A percentile compares a stretch with the other conserved stretches of the same genome.
Conservation (phyloP, 2,797 vertebrate genomes). For the Chelonia mydas region DNA sequence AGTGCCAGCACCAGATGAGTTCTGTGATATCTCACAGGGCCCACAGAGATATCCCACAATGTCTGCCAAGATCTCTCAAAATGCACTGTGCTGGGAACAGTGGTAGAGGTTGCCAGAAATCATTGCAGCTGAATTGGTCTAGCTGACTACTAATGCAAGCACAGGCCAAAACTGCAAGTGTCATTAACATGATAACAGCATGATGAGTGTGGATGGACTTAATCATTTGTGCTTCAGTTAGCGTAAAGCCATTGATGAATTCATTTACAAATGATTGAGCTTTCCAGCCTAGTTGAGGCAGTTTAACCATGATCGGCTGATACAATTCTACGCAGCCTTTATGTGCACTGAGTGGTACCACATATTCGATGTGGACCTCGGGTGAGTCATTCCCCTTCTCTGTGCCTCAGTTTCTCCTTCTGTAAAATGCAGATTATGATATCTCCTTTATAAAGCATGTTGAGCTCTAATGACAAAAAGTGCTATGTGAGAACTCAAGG, state of each 20-base stretch:
- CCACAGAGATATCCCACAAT: background rate
- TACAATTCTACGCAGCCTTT: background rate
- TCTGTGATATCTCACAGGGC: background rate
- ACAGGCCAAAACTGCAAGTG: fast-evolving
- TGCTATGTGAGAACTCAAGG: background rate
- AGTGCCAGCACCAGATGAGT: background rate
- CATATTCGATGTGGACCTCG: background rate
- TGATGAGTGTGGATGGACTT: fast-evolving
- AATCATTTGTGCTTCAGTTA: background rate
- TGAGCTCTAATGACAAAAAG: background rate
- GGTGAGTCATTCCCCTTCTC: background rate
- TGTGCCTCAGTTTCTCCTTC: background rate
- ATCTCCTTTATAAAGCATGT: background rate
- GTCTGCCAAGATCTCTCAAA: background rate
- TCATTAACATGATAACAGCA: background rate
- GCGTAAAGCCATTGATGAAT: fast-evolving
- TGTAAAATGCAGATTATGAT: background rate
- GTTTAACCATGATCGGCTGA: fast-evolving
- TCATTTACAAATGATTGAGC: fast-evolving
- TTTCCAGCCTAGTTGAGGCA: fast-evolving
- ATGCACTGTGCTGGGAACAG: background rate
- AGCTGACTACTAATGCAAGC: fast-evolving
- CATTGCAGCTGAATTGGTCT: background rate
- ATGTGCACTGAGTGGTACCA: background rate
- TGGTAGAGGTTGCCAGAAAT: fast-evolving